Percentiles rank a stretch among this genome's conserved stretches.
phyloP scores from a whole-genome alignment of 1,140 invertebrate genomes.

The Solenopsis invicta region DNA sequence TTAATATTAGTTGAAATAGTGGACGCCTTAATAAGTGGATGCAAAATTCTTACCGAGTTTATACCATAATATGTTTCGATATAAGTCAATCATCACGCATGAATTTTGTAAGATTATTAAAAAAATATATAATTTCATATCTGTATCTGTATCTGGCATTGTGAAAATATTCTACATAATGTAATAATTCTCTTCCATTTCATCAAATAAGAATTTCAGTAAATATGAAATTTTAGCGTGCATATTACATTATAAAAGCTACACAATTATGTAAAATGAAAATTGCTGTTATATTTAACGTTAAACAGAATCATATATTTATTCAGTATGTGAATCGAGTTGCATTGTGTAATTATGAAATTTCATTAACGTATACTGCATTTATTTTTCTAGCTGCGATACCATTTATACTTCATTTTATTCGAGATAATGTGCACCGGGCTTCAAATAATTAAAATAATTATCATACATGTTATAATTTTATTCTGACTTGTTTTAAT shows the following conservation, averaged over 20 bases:
- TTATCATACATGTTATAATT: slow-evolving; percentile 47
- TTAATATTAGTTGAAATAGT: slow-evolving; percentile 35
- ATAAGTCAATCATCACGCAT: not conserved
- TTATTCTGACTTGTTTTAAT: slow-evolving; percentile 47
- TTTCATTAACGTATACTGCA: slow-evolving; percentile 44
- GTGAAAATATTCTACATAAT: not conserved
- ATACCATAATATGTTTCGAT: not conserved
- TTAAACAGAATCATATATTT: slow-evolving; percentile 58
- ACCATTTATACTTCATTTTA: slow-evolving; percentile 43
- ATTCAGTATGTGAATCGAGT: slow-evolving; percentile 30
- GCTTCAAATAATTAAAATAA: slow-evolving; percentile 52
- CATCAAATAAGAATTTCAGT: slow-evolving; percentile 18
- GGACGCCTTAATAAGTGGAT: slow-evolving; percentile 25
- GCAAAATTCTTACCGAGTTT: not conserved
- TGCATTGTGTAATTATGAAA: slow-evolving; percentile 43
- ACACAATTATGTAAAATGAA: slow-evolving; percentile 29
- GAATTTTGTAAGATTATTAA: not conserved
- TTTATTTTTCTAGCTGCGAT: slow-evolving; percentile 38
- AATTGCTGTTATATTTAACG: slow-evolving; percentile 26
- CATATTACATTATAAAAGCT: slow-evolving; percentile 6
- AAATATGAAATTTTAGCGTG: slow-evolving; percentile 17
- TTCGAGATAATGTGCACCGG: slow-evolving; percentile 24
- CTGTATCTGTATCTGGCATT: not conserved
- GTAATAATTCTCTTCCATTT: not conserved
- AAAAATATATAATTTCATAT: not conserved